These are phyloP conservation scores for Brachyhypopomus gauderio DNA, from an alignment of 2,113 vertebrate genomes.

Conservation along the genomic window DNA sequence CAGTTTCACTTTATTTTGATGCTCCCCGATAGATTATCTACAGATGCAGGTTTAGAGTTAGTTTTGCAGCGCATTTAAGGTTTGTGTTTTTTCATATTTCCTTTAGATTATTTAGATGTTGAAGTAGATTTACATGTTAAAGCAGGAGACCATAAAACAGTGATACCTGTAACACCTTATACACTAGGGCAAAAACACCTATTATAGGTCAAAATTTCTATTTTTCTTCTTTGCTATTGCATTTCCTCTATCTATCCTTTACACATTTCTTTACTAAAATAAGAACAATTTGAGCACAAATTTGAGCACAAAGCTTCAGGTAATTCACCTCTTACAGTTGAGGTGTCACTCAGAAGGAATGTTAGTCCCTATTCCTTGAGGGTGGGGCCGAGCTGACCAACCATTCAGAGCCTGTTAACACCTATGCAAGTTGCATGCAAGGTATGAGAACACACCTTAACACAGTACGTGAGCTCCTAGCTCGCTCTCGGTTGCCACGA, in stretches of 20 bases:
- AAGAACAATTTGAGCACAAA: neutral
- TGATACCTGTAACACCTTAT: too few relatives aligned
- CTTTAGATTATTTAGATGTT: neutral
- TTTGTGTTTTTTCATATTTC: neutral
- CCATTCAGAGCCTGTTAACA: conserved; percentile 37
- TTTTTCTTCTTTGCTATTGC: too few relatives aligned
- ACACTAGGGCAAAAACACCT: too few relatives aligned
- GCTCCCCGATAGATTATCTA: too few relatives aligned
- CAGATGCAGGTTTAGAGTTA: too few relatives aligned
- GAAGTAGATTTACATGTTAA: too few relatives aligned
- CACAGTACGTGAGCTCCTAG: neutral
- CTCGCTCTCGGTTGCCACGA: neutral
- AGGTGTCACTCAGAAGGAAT: conserved; percentile 34
- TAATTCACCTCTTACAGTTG: neutral
- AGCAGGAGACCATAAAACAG: too few relatives aligned
- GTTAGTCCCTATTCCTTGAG: conserved; percentile 19
- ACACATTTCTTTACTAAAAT: too few relatives aligned
- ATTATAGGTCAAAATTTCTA: too few relatives aligned
- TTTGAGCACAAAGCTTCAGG: neutral
- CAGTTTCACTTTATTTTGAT: too few relatives aligned
- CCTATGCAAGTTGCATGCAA: conserved; percentile 33
- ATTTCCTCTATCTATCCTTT: too few relatives aligned
- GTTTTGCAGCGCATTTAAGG: too few relatives aligned
- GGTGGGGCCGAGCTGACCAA: conserved; percentile 10
- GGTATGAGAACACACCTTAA: conserved; percentile 51